phyloP scores from a whole-genome alignment of 2,888 invertebrate genomes.

The Agonopterix alstromeriana region DNA sequence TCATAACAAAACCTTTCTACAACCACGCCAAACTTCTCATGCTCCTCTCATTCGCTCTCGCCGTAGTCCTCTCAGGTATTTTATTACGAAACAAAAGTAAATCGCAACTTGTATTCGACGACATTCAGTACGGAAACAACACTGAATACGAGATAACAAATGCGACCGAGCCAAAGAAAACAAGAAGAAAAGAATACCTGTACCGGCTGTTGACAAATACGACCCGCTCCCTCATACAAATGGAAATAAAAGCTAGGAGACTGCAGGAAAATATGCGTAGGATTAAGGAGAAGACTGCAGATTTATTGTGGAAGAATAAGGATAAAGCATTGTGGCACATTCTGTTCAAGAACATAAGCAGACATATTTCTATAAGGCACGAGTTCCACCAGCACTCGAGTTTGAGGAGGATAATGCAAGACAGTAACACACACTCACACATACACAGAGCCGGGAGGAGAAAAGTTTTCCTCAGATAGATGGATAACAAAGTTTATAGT shows the following conservation, averaged over 20 bases:
- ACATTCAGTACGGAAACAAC: slow-evolving; percentile 34
- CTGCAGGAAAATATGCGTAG: slow-evolving; percentile 76
- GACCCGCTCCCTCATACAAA: slow-evolving; percentile 75
- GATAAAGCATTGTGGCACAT: slow-evolving; percentile 74
- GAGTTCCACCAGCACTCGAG: slow-evolving; percentile 71
- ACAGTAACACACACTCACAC: slow-evolving; percentile 42
- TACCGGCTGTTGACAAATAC: slow-evolving; percentile 75
- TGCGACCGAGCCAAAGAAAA: slow-evolving; percentile 47
- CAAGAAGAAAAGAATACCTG: slow-evolving; percentile 70
- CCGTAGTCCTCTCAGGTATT: slow-evolving; percentile 48
- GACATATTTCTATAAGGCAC: slow-evolving; percentile 68
- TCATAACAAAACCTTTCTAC: slow-evolving; percentile 53
- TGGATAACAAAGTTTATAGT: slow-evolving; percentile 1
- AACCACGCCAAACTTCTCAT: slow-evolving; percentile 59
- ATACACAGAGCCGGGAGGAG: slow-evolving; percentile 35
- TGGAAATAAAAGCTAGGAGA: slow-evolving; percentile 76
- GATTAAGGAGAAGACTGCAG: slow-evolving; percentile 74
- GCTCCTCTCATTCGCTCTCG: slow-evolving; percentile 50
- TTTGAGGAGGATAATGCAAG: slow-evolving; percentile 63
- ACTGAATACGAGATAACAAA: slow-evolving; percentile 51
- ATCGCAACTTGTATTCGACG: slow-evolving; percentile 26
- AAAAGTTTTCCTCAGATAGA: slow-evolving; percentile 45
- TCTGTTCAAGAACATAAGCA: slow-evolving; percentile 72
- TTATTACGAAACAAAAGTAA: slow-evolving; percentile 45
- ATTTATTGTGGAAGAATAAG: slow-evolving; percentile 75